A percentile compares a stretch with the other conserved stretches of the same genome.
phyloP scores from a whole-genome alignment of 2,888 invertebrate genomes.

The Zygogramma bicolorata region DNA sequence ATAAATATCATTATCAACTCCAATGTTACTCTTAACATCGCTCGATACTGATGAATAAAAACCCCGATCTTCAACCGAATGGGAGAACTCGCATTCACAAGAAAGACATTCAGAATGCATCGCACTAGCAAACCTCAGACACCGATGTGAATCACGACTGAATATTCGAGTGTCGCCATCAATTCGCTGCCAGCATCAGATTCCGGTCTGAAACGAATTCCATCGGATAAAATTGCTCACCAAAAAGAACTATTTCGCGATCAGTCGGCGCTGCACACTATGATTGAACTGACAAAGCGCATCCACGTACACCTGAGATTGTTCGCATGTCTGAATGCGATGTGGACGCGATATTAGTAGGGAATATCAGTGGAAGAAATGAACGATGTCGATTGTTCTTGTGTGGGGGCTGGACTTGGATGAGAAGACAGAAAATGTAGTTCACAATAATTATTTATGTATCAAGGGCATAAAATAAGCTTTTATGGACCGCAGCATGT shows the following conservation, averaged over 20 bases:
- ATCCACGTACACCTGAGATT: slow-evolving; percentile 1
- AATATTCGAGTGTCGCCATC: not conserved
- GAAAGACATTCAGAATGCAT: too few species aligned
- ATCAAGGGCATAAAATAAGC: too few species aligned
- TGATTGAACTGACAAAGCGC: not conserved
- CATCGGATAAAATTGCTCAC: not conserved
- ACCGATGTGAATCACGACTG: not conserved
- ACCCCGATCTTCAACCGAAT: too few species aligned
- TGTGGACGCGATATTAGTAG: not conserved
- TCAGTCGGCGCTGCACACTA: not conserved
- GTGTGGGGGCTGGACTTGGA: not conserved
- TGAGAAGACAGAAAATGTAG: not conserved
- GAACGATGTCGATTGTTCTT: not conserved
- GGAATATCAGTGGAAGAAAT: not conserved
- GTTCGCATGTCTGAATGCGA: not conserved
- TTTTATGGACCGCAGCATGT: too few species aligned
- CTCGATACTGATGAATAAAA: too few species aligned
- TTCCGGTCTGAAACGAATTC: not conserved
- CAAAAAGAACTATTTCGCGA: not conserved
- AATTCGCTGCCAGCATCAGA: not conserved
- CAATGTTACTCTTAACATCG: too few species aligned
- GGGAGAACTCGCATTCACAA: too few species aligned
- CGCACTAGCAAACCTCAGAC: too few species aligned
- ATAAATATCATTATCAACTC: too few species aligned
- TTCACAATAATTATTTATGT: too few species aligned